Evolutionary conservation across 2,888 invertebrate species (phyloP).

Genomic region (Palloptera scutellata): DNA sequence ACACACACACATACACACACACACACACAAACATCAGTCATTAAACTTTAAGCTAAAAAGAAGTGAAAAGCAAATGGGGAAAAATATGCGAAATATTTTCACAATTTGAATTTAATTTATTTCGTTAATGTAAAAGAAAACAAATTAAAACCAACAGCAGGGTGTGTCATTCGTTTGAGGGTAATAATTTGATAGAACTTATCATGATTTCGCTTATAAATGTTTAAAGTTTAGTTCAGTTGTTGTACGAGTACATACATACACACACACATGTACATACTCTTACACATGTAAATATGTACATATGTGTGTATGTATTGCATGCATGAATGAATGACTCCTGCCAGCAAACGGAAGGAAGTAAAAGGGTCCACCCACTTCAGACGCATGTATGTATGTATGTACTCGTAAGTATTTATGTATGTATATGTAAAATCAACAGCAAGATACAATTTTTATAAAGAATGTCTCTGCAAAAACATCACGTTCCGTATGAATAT

Average conservation of each 20-base stretch:
- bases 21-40: too few species aligned
- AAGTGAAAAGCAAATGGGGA: conserved; percentile 5
- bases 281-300: neutral
- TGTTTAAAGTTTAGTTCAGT: too few species aligned
- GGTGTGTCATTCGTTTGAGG: conserved; percentile 30
- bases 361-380: too few species aligned
- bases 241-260: neutral
- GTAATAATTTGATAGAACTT: too few species aligned
- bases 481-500: too few species aligned
- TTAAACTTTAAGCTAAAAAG: neutral
- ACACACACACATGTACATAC: neutral
- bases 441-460: neutral
- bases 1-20: neutral
- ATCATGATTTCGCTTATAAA: too few species aligned
- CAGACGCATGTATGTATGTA: conserved; percentile 2
- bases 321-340: neutral
- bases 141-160: conserved; percentile 34
- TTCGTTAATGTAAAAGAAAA: conserved; percentile 27
- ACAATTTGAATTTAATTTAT: conserved; percentile 21
- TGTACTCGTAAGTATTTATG: conserved; percentile 2
- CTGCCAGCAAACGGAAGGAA: too few species aligned
- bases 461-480: too few species aligned
- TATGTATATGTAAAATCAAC: neutral
- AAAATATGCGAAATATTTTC: conserved; percentile 22
- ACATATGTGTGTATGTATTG: neutral